Base-by-base conservation (phyloP, 2,888 invertebrate genomes). In the Ectemnius lituratus region DNA sequence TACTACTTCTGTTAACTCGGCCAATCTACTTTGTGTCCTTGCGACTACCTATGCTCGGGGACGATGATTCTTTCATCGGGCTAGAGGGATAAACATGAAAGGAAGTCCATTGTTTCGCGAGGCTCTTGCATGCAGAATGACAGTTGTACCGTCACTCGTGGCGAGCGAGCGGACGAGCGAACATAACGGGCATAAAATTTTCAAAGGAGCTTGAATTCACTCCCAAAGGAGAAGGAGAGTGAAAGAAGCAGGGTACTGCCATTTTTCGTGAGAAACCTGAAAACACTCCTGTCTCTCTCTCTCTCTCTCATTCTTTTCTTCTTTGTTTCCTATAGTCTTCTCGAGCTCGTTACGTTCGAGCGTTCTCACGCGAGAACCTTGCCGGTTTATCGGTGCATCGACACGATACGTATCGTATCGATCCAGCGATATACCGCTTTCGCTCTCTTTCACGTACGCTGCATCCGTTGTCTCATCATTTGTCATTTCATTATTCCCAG, bases 401-500 rank as follows among this genome's bases (percentile, higher is more conserved):
- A 69, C 67, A 56, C 64, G 62, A 59, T 70, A 69, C 74, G 11
- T 37, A 37, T 37, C 37, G 8, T 37, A 37, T 37, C 37, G 37
- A 37, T 37, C 37, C 8, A 37, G 37, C 37, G 37, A 37, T 37
- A 37, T 37, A 72, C 81, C 79, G 76, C 72, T 72, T 62, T 59
- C 67, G 74, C 78, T 80, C 70, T 80, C 37, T 37, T 37, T 76
- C 77, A 76, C 77, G 80, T 74, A 80, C 81, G 82, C 81, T 86
- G 87, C 86, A 86, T 85, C 83, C 80, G 70, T 75, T 84, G 76
- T 83, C 81, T 85, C 81, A 76, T 87, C 81, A 83, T 87, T 78
- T 75, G 79, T 83, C 83, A 84, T 83, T 80, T 67, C 75, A 82
- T 75, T 66, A 72, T 67, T 70, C 64, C 49, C 77, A 74, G 76